phyloP scores from a whole-genome alignment of 2,888 invertebrate genomes.

The Phalera bucephala region DNA sequence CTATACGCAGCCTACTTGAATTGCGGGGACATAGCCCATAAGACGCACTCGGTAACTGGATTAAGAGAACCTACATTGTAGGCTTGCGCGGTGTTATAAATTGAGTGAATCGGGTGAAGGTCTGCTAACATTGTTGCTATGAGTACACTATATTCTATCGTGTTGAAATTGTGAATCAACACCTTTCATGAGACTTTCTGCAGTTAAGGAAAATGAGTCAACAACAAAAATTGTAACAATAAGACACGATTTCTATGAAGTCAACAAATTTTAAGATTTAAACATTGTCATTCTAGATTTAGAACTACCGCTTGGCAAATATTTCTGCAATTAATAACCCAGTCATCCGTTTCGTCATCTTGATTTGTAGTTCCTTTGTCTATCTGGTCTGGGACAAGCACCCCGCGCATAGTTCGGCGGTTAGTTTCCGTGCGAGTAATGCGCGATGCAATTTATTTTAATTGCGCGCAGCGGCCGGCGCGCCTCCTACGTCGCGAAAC shows the following conservation, averaged over 20 bases:
- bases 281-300: background rate
- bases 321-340: background rate
- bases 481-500: background rate
- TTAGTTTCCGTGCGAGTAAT: slow-evolving; percentile 13
- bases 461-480: slow-evolving; percentile 8
- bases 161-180: background rate
- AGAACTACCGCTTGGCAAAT: background rate
- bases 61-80: slow-evolving; percentile 13
- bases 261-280: too few relatives aligned
- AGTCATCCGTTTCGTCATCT: slow-evolving; percentile 4
- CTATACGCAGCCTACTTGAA: background rate
- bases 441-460: slow-evolving; percentile 22
- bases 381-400: too few relatives aligned
- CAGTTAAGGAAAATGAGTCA: background rate
- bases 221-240: background rate
- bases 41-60: slow-evolving; percentile 7
- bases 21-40: background rate
- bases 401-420: slow-evolving; percentile 15
- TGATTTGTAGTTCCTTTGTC: slow-evolving; percentile 15
- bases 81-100: slow-evolving; percentile 8
- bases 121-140: slow-evolving; percentile 1
- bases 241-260: too few relatives aligned
- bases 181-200: background rate
- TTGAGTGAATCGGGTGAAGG: slow-evolving; percentile 21
- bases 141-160: too few relatives aligned